Evolutionary conservation across 92 coral and sea anemone species (phyloP), one percentile per base, ranked within the genome.

Genomic region (Nematostella vectensis): DNA sequence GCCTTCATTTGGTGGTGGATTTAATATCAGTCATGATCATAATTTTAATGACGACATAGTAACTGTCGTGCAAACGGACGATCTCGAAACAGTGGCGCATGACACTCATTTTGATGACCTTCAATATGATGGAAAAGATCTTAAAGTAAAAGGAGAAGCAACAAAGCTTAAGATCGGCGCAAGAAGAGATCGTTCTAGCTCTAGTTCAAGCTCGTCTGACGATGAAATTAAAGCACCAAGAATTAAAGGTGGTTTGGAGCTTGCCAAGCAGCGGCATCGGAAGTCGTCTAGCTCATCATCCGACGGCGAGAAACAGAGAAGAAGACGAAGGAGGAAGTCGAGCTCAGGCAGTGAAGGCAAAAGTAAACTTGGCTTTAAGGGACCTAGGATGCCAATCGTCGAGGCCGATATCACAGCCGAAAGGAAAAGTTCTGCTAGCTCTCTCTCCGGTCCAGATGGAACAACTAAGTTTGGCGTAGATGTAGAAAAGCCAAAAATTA

Each of bases 1-100:
- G 11, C 59, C 69, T 27, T 48, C 57, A 3, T 12, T 33, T 28
- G 69, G 47, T 6, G 69, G 69, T 11, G 37, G 28, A 25, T 61
- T 61, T 23, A n/a, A n/a, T n/a, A n/a, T n/a, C n/a, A n/a, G n/a
- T n/a, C 36, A 20, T 2, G 71, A 29, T 20, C 48, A 39, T 6
- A 31, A 38, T 0, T 42, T 48, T 15, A 33, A 25, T 6, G 74
- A 47, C 17, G 65, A 44, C 12, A 18, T 66, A 3, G 63, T 52
- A 13, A 47, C 65, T 9, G 63, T 40, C 21, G 29, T 13, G 6
- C 39, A 40, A 21, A 58, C 47, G 27, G 57, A 50, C 1, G 15
- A 33, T 33, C 8, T 33, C 6, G 40, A 33, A 15, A 33, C 40
- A 6, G 40, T 15, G 6, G 8, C 18, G 21, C 4, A 19, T 6